Percentiles rank a stretch among this genome's conserved stretches.
phyloP scores from a whole-genome alignment of 1,140 invertebrate species.

The Zaprionus nigranus region DNA sequence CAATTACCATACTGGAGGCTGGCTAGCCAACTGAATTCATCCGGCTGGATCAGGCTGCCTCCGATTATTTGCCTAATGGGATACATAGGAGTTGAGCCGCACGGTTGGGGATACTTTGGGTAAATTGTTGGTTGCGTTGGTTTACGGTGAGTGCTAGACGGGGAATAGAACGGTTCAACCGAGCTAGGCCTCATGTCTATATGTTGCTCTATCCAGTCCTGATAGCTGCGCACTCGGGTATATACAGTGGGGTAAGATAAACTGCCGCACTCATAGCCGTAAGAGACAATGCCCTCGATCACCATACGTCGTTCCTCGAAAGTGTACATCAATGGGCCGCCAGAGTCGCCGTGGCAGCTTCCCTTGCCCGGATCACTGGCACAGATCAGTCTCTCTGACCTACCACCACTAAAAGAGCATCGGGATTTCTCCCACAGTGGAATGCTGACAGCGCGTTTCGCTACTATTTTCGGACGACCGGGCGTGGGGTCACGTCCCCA shows the following conservation, averaged over 20 bases:
- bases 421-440: neutral
- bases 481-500: neutral
- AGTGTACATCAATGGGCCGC: slow-evolving; percentile 15
- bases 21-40: neutral
- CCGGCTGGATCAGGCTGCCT: neutral
- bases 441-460: neutral
- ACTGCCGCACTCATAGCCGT: neutral
- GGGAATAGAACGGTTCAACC: neutral
- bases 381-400: neutral
- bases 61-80: neutral
- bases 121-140: no score
- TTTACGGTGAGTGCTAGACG: neutral
- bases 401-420: neutral
- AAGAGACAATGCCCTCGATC: neutral
- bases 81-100: neutral
- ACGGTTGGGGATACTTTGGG: neutral
- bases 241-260: neutral
- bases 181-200: neutral
- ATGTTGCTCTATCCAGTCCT: neutral
- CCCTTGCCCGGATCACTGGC: neutral
- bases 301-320: slow-evolving; percentile 2
- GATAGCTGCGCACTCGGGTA: neutral
- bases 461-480: neutral
- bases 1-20: neutral
- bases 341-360: slow-evolving; percentile 13